Base-by-base conservation (phyloP, 2,113 vertebrate species). In the Sinocyclocheilus anophthalmus region DNA sequence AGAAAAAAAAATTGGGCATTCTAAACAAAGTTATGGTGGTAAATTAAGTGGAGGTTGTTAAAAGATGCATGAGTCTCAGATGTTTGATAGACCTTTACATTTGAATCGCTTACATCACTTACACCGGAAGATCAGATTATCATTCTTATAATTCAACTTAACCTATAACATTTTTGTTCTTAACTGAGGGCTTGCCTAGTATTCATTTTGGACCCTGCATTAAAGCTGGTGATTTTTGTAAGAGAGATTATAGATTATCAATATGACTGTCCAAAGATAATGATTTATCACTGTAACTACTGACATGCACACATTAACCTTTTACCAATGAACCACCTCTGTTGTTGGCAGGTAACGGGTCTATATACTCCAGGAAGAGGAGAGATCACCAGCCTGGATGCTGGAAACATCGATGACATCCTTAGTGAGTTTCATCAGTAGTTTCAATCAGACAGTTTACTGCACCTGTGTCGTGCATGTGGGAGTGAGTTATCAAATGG, bases 361-460 rank as follows among this genome's bases (percentile, higher is more conserved):
- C 93, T 98, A 92, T 97, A 95, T 92, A 94, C 95, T 94, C 96
- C 97, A 83, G 92, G 95, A 90, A 95, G 94, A 95, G 94, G 96
- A 93, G 98, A 99, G 95, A 99, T 99, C 93, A 95, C 94, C 93
- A 99, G 96, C 94, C 94, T 99, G 94, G 97, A 99, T 93, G 95
- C 97, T 78, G 96, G 94, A 89, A 99, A 98, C 95, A 99, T 99
- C 93, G 98, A 99, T 90, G 97, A 99, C 85, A 95, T 96, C 93
- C 96, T 99, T 94, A 99, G 98, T 99, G 95, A 98, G 97, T 94
- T 33, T 33, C 67, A 70, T 70, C 67, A 70, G 26, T 4, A 33
- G 55, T 78, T 24, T 78, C 26, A 26, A 24, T 82, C 37, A 18
- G 57, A 48, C n/a, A 48, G 10, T 22, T 7, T 48, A 69, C 83